Conservation (phyloP, 2,113 vertebrate genomes). For the Falco punctatus region DNA sequence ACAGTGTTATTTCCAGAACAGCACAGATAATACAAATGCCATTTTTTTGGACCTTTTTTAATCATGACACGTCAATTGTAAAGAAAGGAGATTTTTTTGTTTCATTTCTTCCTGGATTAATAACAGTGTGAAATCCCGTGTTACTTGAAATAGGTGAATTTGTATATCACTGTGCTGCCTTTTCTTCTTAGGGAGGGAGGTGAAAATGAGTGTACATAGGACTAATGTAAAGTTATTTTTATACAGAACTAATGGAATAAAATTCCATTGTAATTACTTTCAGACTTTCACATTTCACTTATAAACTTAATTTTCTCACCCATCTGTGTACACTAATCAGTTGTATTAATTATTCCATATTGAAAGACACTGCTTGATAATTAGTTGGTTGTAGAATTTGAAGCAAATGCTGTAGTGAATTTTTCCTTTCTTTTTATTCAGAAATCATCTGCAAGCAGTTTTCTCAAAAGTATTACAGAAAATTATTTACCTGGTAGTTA, state of each 20-base stretch:
- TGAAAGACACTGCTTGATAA: constrained; percentile 31
- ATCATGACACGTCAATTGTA: neutral
- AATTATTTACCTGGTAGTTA: neutral
- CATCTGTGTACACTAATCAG: neutral
- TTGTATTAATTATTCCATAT: constrained; percentile 18
- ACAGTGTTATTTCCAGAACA: neutral
- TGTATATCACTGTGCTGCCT: neutral
- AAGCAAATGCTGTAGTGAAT: constrained; percentile 13
- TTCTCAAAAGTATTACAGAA: neutral
- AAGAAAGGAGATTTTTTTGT: neutral
- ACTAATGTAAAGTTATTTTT: neutral
- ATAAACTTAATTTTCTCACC: constrained; percentile 24
- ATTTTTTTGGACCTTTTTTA: neutral
- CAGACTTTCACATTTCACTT: constrained; percentile 9
- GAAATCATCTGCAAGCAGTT: neutral
- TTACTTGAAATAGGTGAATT: neutral
- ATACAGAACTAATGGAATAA: neutral
- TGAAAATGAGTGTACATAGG: constrained; percentile 21
- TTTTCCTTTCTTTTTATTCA: neutral
- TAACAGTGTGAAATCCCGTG: neutral
- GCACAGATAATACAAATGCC: neutral
- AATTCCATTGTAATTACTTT: constrained; percentile 16
- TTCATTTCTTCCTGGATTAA: neutral
- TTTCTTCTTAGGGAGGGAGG: neutral
- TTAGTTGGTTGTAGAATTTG: constrained; percentile 28